Conservation (phyloP, 2,113 vertebrate genomes). For the Hypocryptadius cinnamomeus region DNA sequence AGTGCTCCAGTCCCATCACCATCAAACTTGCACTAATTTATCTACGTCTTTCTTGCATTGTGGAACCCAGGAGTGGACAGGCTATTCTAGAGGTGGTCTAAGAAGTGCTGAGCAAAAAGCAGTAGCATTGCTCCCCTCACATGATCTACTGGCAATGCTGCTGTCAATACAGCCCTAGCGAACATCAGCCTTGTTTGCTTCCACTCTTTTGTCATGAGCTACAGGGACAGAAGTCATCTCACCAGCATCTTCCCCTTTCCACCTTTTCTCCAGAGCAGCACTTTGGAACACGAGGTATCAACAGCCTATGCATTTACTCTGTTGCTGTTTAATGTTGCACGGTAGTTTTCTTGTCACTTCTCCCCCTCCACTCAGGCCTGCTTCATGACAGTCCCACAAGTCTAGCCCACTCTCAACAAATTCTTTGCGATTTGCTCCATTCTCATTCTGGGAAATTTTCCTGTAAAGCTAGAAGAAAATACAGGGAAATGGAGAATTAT, state of each 20-base stretch:
- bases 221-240: background rate
- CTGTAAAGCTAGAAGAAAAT: background rate
- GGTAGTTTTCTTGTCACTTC: background rate
- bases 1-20: background rate
- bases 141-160: background rate
- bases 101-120: background rate
- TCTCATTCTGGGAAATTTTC: background rate
- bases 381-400: background rate
- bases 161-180: background rate
- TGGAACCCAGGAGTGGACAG: background rate
- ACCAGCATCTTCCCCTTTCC: background rate
- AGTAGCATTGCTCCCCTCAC: rapidly evolving
- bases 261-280: background rate
- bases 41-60: rapidly evolving
- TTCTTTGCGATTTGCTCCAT: background rate
- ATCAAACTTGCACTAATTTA: background rate
- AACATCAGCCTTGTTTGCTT: background rate
- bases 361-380: background rate
- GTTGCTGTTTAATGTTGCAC: background rate
- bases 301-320: background rate
- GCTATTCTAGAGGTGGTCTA: background rate
- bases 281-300: background rate
- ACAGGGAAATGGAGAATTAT: background rate
- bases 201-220: background rate
- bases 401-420: background rate